Percentiles rank a stretch among this genome's conserved stretches.
Evolutionary conservation across 92 coral and sea anemone species (phyloP).

Genomic region (Actinostola sp.): DNA sequence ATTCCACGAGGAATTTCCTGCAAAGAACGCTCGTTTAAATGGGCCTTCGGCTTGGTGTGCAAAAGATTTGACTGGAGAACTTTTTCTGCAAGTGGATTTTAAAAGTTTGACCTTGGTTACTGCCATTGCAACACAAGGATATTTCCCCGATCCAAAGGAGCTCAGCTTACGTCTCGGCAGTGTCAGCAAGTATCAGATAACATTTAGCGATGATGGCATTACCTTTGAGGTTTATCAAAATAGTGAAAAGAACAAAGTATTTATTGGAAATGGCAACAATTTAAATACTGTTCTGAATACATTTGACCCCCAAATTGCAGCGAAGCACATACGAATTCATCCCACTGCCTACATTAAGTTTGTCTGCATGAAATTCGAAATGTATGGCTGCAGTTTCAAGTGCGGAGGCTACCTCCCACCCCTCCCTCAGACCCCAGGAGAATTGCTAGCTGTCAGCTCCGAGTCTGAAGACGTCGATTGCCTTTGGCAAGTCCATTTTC

Average conservation of each 20-base stretch:
- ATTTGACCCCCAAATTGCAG: slow-evolving; percentile 64
- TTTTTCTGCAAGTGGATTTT: slow-evolving; percentile 79
- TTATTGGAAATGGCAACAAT: slow-evolving; percentile 64
- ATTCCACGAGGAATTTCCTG: slow-evolving; percentile 74
- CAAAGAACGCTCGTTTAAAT: slow-evolving; percentile 64
- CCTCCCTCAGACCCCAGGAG: slow-evolving; percentile 65
- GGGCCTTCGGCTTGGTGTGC: slow-evolving; percentile 90
- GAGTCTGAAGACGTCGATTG: slow-evolving; percentile 71
- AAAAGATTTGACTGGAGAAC: slow-evolving; percentile 36
- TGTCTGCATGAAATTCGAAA: slow-evolving; percentile 74
- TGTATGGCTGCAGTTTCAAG: slow-evolving; percentile 83
- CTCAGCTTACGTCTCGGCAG: slow-evolving; percentile 78
- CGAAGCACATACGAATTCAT: slow-evolving; percentile 70
- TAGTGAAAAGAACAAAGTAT: slow-evolving; percentile 40
- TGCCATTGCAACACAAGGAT: slow-evolving; percentile 86
- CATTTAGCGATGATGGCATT: slow-evolving; percentile 74
- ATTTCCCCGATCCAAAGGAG: slow-evolving; percentile 54
- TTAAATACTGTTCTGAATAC: slow-evolving; percentile 58
- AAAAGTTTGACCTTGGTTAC: slow-evolving; percentile 59
- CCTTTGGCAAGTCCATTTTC: slow-evolving; percentile 77
- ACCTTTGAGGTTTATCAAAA: slow-evolving; percentile 64
- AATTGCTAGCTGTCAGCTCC: slow-evolving; percentile 56
- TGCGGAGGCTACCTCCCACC: slow-evolving; percentile 80
- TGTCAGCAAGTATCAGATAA: slow-evolving; percentile 79
- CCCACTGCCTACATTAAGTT: slow-evolving; percentile 65